Evolutionary conservation across 2,888 invertebrate species (phyloP).

Genomic region (Melanostoma scalare): DNA sequence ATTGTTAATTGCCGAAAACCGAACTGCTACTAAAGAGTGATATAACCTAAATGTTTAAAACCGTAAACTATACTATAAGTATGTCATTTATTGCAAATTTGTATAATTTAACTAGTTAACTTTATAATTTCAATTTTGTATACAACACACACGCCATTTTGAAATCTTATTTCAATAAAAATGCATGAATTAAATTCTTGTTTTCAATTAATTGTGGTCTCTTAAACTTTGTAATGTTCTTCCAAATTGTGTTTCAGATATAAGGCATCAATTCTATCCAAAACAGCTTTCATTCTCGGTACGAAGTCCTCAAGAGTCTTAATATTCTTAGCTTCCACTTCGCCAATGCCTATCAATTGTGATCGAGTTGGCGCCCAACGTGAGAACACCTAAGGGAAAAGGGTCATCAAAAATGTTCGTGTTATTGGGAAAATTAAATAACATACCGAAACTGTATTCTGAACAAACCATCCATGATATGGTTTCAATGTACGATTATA

Average conservation of each 20-base stretch:
- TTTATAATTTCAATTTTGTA: slow-evolving; percentile 28
- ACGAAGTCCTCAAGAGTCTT: slow-evolving; percentile 82
- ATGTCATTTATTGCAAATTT: slow-evolving; percentile 41
- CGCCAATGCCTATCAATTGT: slow-evolving; percentile 83
- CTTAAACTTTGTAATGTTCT: slow-evolving; percentile 80
- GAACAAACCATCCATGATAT: slow-evolving; percentile 90
- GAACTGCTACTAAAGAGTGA: slow-evolving; percentile 28
- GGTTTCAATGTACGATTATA: slow-evolving; percentile 88
- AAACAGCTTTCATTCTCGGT: slow-evolving; percentile 84
- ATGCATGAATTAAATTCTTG: slow-evolving; percentile 46
- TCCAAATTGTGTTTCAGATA: slow-evolving; percentile 84
- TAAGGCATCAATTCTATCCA: slow-evolving; percentile 85
- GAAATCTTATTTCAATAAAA: slow-evolving; percentile 51
- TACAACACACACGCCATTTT: slow-evolving; percentile 30
- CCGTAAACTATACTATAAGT: slow-evolving; percentile 17
- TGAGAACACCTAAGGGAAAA: slow-evolving; percentile 84
- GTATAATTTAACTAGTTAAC: slow-evolving; percentile 44
- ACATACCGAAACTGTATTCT: slow-evolving; percentile 88
- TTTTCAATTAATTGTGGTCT: not conserved
- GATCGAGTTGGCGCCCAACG: slow-evolving; percentile 86
- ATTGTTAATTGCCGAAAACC: slow-evolving; percentile 60
- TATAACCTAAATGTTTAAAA: slow-evolving; percentile 13
- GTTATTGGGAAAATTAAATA: not conserved
- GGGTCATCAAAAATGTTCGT: not conserved
- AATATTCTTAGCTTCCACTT: slow-evolving; percentile 81